Percentiles rank a stretch among this genome's conserved stretches.
Conservation (phyloP, 2,797 vertebrate genomes). For the Lutjanus argentimaculatus region DNA sequence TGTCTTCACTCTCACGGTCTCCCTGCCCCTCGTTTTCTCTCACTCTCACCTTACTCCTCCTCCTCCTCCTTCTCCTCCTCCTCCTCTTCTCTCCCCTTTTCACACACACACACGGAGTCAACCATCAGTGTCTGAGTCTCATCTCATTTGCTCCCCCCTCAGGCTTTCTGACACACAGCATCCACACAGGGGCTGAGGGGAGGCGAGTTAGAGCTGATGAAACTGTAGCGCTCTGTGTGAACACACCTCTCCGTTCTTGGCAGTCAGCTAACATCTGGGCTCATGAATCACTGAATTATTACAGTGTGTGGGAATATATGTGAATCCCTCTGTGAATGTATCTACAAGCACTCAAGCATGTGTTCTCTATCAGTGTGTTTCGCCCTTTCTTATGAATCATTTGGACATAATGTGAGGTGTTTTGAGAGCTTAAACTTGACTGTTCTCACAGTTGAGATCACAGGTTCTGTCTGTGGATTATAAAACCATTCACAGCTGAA, state of each 20-base stretch:
- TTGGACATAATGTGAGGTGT: constrained; percentile 10
- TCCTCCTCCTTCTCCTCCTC: not conserved
- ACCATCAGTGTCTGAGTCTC: constrained; percentile 38
- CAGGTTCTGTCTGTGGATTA: not conserved
- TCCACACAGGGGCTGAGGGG: constrained; percentile 17
- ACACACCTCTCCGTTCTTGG: constrained; percentile 42
- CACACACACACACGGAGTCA: constrained; percentile 3
- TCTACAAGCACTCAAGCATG: constrained; percentile 8
- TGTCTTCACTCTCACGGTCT: constrained; percentile 12
- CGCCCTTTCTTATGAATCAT: constrained; percentile 41
- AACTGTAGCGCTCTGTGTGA: constrained; percentile 27
- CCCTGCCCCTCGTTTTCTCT: constrained; percentile 20
- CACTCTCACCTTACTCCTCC: constrained; percentile 28
- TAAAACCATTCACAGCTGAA: constrained; percentile 11
- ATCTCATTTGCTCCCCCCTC: constrained; percentile 72
- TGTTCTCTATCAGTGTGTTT: constrained; percentile 16
- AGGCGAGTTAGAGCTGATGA: constrained; percentile 43
- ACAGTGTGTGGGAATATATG: constrained; percentile 15
- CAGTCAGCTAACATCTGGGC: constrained; percentile 49
- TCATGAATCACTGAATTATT: constrained; percentile 59
- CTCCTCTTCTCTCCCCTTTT: not conserved
- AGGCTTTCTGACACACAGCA: constrained; percentile 63
- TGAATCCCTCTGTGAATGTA: constrained; percentile 6
- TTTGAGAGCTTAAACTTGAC: not conserved
- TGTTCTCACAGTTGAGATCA: not conserved